Evolutionary conservation across 2,113 vertebrate genomes (phyloP).

Genomic region (Scomber scombrus): DNA sequence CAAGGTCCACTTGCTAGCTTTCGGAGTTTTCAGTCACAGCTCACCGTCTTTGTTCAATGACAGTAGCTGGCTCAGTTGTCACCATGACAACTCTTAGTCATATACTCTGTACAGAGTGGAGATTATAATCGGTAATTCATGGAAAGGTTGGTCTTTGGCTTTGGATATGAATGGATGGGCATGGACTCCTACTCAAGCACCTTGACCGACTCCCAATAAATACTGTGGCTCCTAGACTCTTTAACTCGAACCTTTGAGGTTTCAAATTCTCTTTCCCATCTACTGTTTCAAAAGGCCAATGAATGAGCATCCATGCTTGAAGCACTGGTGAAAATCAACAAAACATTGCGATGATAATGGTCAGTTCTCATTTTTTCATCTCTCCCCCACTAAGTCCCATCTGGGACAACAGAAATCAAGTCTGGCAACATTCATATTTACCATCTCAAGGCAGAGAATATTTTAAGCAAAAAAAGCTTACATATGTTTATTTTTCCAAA

Average conservation of each 20-base stretch:
- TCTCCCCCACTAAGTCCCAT: not conserved
- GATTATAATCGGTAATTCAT: too few species aligned
- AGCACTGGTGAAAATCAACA: not conserved
- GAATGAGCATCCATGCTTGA: not conserved
- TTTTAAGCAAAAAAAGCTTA: not conserved
- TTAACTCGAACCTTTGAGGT: too few species aligned
- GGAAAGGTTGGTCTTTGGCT: too few species aligned
- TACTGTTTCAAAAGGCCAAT: not conserved
- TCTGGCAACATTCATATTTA: not conserved
- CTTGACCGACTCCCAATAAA: not conserved
- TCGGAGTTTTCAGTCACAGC: not conserved
- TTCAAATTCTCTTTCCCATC: not conserved
- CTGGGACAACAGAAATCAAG: not conserved
- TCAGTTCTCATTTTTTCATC: not conserved
- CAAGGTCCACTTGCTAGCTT: not conserved
- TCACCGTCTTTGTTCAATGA: not conserved
- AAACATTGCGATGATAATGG: not conserved
- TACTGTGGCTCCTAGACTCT: too few species aligned
- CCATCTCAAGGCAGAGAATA: not conserved
- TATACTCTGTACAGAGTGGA: too few species aligned
- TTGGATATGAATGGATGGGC: too few species aligned
- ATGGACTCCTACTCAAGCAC: not conserved
- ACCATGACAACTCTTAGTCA: too few species aligned
- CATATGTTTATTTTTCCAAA: not conserved
- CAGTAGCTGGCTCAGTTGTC: not conserved